These are phyloP conservation scores for Caprella mutica DNA, from an alignment of 2,888 invertebrate species.

Conservation along the genomic window DNA sequence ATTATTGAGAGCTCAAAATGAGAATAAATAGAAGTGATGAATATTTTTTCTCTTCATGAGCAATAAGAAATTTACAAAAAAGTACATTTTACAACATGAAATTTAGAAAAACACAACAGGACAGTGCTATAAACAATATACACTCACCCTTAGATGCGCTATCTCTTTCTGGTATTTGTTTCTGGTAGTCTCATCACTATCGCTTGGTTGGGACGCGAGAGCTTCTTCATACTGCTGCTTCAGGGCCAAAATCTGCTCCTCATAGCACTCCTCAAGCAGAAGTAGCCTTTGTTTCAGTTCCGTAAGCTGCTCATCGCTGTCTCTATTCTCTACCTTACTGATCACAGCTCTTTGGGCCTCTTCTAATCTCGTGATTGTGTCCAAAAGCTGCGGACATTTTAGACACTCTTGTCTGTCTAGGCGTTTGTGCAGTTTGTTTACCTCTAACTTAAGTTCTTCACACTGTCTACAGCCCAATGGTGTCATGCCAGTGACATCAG, in stretches of 20 bases:
- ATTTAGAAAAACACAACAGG: too few species aligned
- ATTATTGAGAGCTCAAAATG: neutral
- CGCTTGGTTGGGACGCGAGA: slow-evolving; percentile 33
- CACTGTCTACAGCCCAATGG: slow-evolving; percentile 24
- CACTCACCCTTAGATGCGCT: slow-evolving; percentile 58
- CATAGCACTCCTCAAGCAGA: slow-evolving; percentile 67
- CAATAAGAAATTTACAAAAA: too few species aligned
- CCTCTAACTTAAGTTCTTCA: slow-evolving; percentile 29
- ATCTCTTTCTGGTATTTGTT: slow-evolving; percentile 69
- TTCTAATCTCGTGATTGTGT: slow-evolving; percentile 3
- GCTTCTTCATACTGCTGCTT: slow-evolving; percentile 56
- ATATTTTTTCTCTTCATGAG: too few species aligned
- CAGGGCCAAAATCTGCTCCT: slow-evolving; percentile 67
- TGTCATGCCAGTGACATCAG: slow-evolving; percentile 33
- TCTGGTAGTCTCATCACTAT: slow-evolving; percentile 36
- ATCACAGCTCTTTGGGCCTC: neutral
- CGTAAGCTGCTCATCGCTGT: slow-evolving; percentile 53
- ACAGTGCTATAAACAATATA: too few species aligned
- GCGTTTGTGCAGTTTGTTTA: slow-evolving; percentile 18
- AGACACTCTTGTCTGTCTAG: slow-evolving; percentile 19
- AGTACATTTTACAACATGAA: too few species aligned
- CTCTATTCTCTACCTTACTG: slow-evolving; percentile 5
- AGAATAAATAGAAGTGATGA: too few species aligned
- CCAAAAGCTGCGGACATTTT: slow-evolving; percentile 10
- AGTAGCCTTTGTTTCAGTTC: slow-evolving; percentile 59